Conservation (phyloP, 1,140 invertebrate genomes). For the Lordiphosa clarofinis region DNA sequence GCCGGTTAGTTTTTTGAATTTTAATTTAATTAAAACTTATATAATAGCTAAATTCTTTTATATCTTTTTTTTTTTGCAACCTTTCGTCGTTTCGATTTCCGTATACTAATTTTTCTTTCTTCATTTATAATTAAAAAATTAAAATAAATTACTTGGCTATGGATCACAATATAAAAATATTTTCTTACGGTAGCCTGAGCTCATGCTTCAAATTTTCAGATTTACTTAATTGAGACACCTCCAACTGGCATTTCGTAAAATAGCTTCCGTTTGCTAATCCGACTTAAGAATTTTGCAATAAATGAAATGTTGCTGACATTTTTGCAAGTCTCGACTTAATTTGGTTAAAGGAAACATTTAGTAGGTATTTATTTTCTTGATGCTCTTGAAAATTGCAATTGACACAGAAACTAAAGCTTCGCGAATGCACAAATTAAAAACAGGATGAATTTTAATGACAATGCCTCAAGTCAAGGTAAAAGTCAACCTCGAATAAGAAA, state of each 20-base stretch:
- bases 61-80: constrained; percentile 15
- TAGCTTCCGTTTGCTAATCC: constrained; percentile 2
- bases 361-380: constrained; percentile 3
- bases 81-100: constrained; percentile 49
- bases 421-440: constrained; percentile 25
- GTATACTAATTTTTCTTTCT: constrained; percentile 44
- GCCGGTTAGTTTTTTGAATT: constrained; percentile 27
- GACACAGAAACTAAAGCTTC: constrained; percentile 45
- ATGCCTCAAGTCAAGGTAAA: constrained; percentile 41
- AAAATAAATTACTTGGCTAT: constrained; percentile 18
- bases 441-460: constrained; percentile 48
- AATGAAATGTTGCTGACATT: constrained; percentile 10
- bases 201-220: not conserved
- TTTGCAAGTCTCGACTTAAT: constrained; percentile 7
- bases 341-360: constrained; percentile 31
- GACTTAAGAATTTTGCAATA: constrained; percentile 11
- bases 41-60: constrained; percentile 37
- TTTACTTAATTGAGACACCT: not conserved
- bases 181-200: constrained; percentile 6
- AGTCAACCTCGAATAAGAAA: constrained; percentile 20
- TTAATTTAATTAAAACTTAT: constrained; percentile 70
- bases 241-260: constrained; percentile 27
- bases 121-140: constrained; percentile 54
- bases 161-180: constrained; percentile 14
- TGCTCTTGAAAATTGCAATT: constrained; percentile 50